Evolutionary conservation across 1,140 invertebrate species (phyloP).

Genomic region (Megalonaias nervosa): DNA sequence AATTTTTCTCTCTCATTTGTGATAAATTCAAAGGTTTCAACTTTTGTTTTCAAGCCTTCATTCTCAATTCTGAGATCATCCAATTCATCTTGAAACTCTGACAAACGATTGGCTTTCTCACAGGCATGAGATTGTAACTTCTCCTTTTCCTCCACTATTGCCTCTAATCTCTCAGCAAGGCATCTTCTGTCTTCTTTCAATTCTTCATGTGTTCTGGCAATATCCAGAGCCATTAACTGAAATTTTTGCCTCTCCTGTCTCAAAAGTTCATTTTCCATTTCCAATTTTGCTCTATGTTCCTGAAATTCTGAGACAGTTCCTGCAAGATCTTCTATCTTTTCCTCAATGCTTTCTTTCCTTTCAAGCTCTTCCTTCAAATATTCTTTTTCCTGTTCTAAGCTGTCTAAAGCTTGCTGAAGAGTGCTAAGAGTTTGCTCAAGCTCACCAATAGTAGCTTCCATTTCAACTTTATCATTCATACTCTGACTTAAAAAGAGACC

Average conservation of each 20-base stretch:
- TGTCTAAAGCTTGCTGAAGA: no score
- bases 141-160: background rate
- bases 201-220: background rate
- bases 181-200: background rate
- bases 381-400: no score
- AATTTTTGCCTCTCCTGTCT: background rate
- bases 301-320: no score
- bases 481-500: no score
- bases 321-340: no score
- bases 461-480: no score
- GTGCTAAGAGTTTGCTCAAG: no score
- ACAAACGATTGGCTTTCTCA: background rate
- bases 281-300: background rate
- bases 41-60: background rate
- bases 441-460: no score
- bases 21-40: no score
- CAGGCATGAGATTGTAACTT: background rate
- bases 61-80: slow-evolving; percentile 8
- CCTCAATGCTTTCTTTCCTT: no score
- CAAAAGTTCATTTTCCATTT: slow-evolving; percentile 13
- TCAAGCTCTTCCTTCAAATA: no score
- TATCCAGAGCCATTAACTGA: background rate
- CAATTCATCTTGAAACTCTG: slow-evolving; percentile 1
- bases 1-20: slow-evolving; percentile 7
- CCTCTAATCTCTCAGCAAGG: background rate